Conservation (phyloP, 2,113 vertebrate genomes). For the Melanerpes formicivorus region DNA sequence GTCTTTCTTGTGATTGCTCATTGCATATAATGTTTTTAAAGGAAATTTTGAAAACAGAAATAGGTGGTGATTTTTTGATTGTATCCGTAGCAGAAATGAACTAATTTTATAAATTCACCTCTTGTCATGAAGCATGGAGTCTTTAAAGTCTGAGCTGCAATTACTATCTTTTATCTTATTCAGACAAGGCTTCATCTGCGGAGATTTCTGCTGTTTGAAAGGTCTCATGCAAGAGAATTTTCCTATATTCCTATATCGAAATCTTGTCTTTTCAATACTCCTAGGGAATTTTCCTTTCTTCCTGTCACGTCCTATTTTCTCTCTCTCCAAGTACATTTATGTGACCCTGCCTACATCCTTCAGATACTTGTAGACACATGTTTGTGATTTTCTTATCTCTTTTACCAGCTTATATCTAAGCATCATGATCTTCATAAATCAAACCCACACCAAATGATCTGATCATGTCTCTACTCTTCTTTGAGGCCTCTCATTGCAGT, state of each 20-base stretch:
- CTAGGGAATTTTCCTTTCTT: neutral
- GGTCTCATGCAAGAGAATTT: neutral
- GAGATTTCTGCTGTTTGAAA: neutral
- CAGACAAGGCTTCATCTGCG: neutral
- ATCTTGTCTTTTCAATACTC: neutral
- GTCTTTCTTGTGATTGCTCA: neutral
- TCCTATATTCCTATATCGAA: neutral
- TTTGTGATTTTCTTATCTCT: constrained; percentile 24
- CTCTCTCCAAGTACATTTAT: neutral
- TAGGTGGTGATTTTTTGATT: neutral
- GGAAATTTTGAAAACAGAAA: neutral
- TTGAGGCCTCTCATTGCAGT: constrained; percentile 14
- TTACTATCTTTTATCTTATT: neutral
- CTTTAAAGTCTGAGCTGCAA: neutral
- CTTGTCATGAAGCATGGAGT: neutral
- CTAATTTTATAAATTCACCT: neutral
- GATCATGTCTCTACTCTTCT: neutral
- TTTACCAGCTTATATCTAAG: neutral
- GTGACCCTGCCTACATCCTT: neutral
- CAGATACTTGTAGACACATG: constrained; percentile 8
- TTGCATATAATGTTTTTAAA: neutral
- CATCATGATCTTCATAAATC: constrained; percentile 3
- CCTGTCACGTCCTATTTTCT: neutral
- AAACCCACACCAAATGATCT: neutral
- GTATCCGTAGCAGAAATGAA: neutral